Base-by-base conservation (phyloP, 2,888 invertebrate genomes). In the Cryptus armator region DNA sequence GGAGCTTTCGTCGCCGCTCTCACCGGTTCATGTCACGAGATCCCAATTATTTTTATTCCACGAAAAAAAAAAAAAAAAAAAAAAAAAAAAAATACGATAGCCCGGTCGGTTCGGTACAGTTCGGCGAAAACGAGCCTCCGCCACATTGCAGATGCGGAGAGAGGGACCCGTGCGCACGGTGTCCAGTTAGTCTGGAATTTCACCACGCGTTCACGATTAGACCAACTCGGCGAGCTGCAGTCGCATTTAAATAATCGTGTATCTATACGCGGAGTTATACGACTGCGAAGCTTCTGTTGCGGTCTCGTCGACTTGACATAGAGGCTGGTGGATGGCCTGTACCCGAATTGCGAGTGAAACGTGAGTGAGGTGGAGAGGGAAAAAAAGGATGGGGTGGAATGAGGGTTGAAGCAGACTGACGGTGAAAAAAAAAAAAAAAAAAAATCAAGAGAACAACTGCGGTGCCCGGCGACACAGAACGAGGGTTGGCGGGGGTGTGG, bases 11-110 rank as follows among this genome's bases (percentile, higher is more conserved):
- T 70, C 70, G 79, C 79, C 79, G 37, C 53, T 53, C 79, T 79
- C 74, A 29, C 32, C 37, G 66, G 12, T 72, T 48, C 74, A 37
- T 48, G 75, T 80, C 75, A 79, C 83, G 79, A 79, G 79, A 46
- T 75, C 66, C 66, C 81, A 59, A 81, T 75, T 76, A 75, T 80
- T 80, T 80, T 81, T 84, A 77, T 83, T 75, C 70, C 29, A 66
- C 51, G 53, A 44, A 64, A 43, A 66, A 62, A 77, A 10, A 48
- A 48, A 48, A 48, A 48, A 48, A 48, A 48, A 48, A 68, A 68
- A 44, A 37, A 68, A 44, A 48, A 16, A n/a, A 72, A 72, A 51
- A 51, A 51, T 14, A 16, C 53, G 53, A 16, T 53, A 16, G 59
- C 29, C 51, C 70, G 75, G 19, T 79, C 70, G 32, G 78, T 43